These are phyloP conservation scores for Peromyscus leucopus DNA, from an alignment of 2,113 vertebrate genomes.

Conservation along the genomic window DNA sequence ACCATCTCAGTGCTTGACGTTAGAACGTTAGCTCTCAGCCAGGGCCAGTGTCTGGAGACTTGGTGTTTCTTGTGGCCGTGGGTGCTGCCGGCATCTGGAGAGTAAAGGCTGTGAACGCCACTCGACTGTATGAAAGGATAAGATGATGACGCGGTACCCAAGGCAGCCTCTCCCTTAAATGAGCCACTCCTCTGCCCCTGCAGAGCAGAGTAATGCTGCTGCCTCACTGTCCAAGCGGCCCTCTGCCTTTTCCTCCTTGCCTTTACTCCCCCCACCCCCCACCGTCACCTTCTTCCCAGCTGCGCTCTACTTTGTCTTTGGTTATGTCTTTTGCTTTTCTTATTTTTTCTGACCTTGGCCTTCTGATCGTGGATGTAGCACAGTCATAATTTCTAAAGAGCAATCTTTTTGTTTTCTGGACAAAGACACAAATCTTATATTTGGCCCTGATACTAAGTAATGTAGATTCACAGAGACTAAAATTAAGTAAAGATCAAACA, in stretches of 20 bases:
- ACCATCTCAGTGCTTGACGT: neutral
- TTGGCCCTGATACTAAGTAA: neutral
- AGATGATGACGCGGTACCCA: too few relatives aligned
- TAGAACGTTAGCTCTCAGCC: neutral
- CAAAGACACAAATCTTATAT: slow-evolving; percentile 1
- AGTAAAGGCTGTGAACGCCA: neutral
- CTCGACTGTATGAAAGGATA: neutral
- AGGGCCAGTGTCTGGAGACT: neutral
- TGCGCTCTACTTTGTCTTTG: neutral
- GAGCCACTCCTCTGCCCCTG: neutral
- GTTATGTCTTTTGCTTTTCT: neutral
- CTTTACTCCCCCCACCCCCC: neutral
- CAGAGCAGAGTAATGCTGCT: neutral
- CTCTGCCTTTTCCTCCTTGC: neutral
- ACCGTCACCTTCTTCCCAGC: neutral
- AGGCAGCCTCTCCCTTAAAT: too few relatives aligned
- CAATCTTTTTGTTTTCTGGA: neutral
- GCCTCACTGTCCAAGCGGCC: neutral
- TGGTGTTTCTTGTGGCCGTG: neutral
- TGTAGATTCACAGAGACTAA: neutral
- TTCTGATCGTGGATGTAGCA: neutral
- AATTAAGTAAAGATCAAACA: neutral
- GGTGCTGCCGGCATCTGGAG: neutral
- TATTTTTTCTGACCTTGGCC: neutral
- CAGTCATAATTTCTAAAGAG: slow-evolving; percentile 4